Evolutionary conservation across 2,797 vertebrate species (phyloP).

Genomic region (Phoebastria nigripes): DNA sequence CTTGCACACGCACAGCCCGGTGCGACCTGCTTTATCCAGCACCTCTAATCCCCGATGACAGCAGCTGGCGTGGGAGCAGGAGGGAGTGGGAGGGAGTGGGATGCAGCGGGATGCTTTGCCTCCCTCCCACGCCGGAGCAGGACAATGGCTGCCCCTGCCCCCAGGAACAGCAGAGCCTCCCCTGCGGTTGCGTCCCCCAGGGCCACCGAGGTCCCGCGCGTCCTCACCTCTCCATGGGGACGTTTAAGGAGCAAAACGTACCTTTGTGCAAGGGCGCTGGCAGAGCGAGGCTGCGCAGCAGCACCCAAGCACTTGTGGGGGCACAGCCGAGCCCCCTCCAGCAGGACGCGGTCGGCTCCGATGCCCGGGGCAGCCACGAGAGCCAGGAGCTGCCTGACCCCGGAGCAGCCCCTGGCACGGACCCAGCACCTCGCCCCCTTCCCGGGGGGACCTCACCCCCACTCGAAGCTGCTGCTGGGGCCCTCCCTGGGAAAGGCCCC

Average conservation of each 20-base stretch:
- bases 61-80: neutral
- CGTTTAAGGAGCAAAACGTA: neutral
- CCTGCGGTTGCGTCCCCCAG: fast-evolving
- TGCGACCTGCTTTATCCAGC: neutral
- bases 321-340: neutral
- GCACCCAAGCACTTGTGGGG: too few species aligned
- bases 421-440: neutral
- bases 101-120: neutral
- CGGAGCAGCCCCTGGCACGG: neutral
- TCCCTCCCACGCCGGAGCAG: fast-evolving
- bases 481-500: neutral
- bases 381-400: neutral
- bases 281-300: neutral
- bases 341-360: fast-evolving
- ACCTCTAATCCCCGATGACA: neutral
- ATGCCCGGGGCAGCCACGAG: fast-evolving
- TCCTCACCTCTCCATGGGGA: neutral
- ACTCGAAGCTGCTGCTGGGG: neutral
- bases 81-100: neutral
- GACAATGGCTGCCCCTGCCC: fast-evolving
- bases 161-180: neutral
- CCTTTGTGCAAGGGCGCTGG: fast-evolving
- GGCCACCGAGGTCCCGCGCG: fast-evolving
- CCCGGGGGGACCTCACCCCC: neutral
- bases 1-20: neutral